phyloP scores from a whole-genome alignment of 2,888 invertebrate species.

The Prostheceraeus crozeri region DNA sequence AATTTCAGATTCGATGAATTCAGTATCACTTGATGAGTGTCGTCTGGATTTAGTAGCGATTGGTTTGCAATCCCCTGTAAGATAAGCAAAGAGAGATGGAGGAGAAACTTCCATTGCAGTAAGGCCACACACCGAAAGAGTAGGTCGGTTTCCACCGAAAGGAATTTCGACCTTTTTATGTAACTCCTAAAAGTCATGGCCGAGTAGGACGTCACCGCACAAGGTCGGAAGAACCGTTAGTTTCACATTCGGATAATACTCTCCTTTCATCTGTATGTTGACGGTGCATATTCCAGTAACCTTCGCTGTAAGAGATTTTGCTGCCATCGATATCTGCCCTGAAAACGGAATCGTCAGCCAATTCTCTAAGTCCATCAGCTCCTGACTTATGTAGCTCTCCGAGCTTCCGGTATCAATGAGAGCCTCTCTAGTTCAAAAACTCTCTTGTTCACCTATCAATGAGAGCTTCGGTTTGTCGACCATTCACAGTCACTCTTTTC shows the following conservation, averaged over 20 bases:
- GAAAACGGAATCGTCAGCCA: too few species aligned
- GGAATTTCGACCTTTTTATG: constrained; percentile 11
- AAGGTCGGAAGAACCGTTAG: constrained; percentile 14
- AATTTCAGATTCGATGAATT: constrained; percentile 30
- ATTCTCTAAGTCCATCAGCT: neutral
- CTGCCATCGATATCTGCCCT: too few species aligned
- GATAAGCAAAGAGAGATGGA: constrained; percentile 22
- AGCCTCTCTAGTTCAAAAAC: too few species aligned
- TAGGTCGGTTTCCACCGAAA: neutral
- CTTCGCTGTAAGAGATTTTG: too few species aligned
- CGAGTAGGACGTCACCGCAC: constrained; percentile 18
- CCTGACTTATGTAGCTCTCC: neutral
- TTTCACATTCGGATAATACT: too few species aligned
- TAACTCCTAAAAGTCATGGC: constrained; percentile 3
- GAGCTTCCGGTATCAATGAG: constrained; percentile 21
- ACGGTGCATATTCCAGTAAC: too few species aligned
- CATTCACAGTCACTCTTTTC: too few species aligned
- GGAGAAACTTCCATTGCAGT: neutral
- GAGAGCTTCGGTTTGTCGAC: too few species aligned
- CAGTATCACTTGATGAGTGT: constrained; percentile 25
- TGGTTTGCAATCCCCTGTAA: constrained; percentile 23
- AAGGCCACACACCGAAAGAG: neutral
- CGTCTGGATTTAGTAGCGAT: constrained; percentile 33
- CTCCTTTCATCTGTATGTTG: too few species aligned
- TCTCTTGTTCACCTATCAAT: too few species aligned